A percentile compares a stretch with the other conserved stretches of the same genome.
These are phyloP conservation scores for Sepiola atlantica DNA, from an alignment of 2,888 invertebrate species.

Conservation along the genomic window DNA sequence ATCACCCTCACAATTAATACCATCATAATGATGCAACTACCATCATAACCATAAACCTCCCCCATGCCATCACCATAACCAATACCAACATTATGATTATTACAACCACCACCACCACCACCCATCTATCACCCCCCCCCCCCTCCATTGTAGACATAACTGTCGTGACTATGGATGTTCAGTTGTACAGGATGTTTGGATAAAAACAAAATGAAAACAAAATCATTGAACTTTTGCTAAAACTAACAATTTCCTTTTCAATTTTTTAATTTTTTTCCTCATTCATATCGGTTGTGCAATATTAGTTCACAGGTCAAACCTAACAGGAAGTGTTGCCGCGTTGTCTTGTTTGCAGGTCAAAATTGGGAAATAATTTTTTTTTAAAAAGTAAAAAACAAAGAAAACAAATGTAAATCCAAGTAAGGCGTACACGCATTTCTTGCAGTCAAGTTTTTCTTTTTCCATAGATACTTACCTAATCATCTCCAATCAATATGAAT, in stretches of 20 bases:
- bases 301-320: not conserved
- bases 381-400: no score
- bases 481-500: no score
- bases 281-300: not conserved
- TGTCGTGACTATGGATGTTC: not conserved
- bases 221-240: not conserved
- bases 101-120: not conserved
- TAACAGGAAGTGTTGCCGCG: not conserved
- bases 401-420: no score
- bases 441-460: no score
- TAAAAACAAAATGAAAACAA: not conserved
- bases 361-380: not conserved
- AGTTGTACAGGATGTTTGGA: conserved; percentile 32
- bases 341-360: not conserved
- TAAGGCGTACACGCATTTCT: no score
- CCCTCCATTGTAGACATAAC: not conserved
- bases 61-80: not conserved
- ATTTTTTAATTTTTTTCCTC: not conserved
- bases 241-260: not conserved
- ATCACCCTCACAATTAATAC: no score
- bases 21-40: no score
- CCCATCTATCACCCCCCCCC: not conserved
- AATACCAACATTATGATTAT: not conserved
- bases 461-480: no score
- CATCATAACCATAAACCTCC: no score